Evolutionary conservation across 2,888 invertebrate species (phyloP).

Genomic region (Drosophila colorata): DNA sequence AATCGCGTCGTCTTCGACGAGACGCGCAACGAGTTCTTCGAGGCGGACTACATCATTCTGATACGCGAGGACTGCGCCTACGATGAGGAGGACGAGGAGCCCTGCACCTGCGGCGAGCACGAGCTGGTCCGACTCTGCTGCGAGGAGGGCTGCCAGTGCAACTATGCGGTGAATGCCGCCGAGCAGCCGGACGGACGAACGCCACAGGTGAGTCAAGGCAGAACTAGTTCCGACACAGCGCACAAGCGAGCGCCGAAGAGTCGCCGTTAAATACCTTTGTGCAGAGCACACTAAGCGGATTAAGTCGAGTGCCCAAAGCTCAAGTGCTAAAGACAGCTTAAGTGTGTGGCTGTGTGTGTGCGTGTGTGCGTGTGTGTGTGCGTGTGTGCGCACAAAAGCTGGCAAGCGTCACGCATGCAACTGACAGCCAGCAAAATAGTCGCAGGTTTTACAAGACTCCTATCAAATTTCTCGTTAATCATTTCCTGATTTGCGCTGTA

Average conservation of each 20-base stretch:
- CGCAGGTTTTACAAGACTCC: not conserved
- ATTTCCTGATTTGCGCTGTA: too few species aligned
- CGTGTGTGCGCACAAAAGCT: conserved; percentile 4
- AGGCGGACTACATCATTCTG: conserved; percentile 95
- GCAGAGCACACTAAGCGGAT: conserved; percentile 44
- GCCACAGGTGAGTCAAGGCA: conserved; percentile 82
- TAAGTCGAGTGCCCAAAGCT: conserved; percentile 52
- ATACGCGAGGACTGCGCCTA: conserved; percentile 95
- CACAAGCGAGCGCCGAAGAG: too few species aligned
- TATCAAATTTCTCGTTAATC: conserved; percentile 10
- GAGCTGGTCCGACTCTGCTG: conserved; percentile 88
- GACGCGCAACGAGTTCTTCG: conserved; percentile 95
- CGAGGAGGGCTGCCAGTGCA: conserved; percentile 89
- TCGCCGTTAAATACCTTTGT: not conserved
- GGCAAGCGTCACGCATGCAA: conserved; percentile 11
- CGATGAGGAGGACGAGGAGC: conserved; percentile 91
- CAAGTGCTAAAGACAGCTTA: conserved; percentile 32
- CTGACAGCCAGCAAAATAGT: too few species aligned
- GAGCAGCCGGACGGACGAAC: conserved; percentile 73
- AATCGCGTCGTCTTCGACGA: conserved; percentile 95
- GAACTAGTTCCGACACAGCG: too few species aligned
- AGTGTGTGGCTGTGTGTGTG: not conserved
- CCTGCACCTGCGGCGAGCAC: conserved; percentile 91
- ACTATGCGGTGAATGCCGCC: conserved; percentile 83
- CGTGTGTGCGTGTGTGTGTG: not conserved